phyloP scores from a whole-genome alignment of 2,797 vertebrate species.

The Coccyzus lansbergi region DNA sequence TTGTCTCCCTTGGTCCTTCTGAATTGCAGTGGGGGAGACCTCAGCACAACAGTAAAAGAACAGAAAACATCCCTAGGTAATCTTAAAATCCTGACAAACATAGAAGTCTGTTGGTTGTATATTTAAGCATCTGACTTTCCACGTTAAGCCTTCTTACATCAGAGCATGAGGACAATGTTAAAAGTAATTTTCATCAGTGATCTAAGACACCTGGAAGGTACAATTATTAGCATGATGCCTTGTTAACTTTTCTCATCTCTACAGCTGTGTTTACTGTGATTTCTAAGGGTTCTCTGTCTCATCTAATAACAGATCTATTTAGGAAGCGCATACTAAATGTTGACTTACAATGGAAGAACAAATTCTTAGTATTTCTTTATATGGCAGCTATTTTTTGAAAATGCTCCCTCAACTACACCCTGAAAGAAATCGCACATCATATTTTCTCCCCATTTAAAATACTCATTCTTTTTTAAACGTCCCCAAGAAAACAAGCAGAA shows the following conservation, averaged over 20 bases:
- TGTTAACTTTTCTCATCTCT: constrained; percentile 15
- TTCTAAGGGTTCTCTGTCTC: constrained; percentile 41
- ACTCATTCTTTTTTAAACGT: not conserved
- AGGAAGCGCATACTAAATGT: not conserved
- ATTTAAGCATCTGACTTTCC: not conserved
- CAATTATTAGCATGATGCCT: constrained; percentile 3
- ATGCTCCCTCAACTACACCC: not conserved
- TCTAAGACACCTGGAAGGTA: constrained; percentile 28
- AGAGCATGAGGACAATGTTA: not conserved
- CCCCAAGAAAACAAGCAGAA: not conserved
- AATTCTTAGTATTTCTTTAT: constrained; percentile 26
- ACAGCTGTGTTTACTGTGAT: constrained; percentile 55
- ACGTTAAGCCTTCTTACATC: not conserved
- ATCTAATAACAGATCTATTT: constrained; percentile 37
- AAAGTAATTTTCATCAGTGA: not conserved
- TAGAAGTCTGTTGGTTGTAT: not conserved
- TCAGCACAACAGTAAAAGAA: not conserved
- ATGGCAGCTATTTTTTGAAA: not conserved
- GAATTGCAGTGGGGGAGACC: not conserved
- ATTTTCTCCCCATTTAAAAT: accelerated
- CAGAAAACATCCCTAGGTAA: not conserved
- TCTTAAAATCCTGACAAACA: not conserved
- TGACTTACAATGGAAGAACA: constrained; percentile 18
- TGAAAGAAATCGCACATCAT: not conserved
- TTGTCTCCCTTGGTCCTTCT: not conserved